These are phyloP conservation scores for Montipora foliosa DNA, from an alignment of 64 coral and sea anemone genomes.

Conservation along the genomic window DNA sequence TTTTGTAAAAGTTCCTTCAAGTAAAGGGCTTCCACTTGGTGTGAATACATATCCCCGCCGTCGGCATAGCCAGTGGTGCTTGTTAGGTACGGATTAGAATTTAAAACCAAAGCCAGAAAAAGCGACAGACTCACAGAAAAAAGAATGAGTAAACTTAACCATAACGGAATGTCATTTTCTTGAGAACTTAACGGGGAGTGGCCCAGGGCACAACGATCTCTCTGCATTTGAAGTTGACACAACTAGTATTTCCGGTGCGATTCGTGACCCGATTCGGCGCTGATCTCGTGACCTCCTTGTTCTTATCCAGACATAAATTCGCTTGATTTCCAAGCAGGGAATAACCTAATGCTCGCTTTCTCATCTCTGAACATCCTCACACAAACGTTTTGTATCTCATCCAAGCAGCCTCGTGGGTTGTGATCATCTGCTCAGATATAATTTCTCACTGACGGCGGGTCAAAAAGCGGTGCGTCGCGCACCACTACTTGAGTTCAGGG, in stretches of 20 bases:
- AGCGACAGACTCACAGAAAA: constrained; percentile 56
- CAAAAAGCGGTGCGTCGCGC: too few species aligned
- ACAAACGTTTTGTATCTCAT: not conserved
- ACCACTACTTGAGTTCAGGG: not conserved
- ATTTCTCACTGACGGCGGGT: not conserved
- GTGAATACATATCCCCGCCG: constrained; percentile 90
- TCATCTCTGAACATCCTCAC: not conserved
- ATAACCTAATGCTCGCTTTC: not conserved
- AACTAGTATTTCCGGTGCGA: not conserved
- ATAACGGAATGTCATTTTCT: constrained; percentile 68
- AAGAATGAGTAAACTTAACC: constrained; percentile 70
- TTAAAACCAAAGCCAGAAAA: constrained; percentile 45
- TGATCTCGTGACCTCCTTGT: not conserved
- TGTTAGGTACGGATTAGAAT: constrained; percentile 62
- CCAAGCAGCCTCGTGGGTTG: not conserved
- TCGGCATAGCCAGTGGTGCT: constrained; percentile 70
- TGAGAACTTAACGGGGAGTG: not conserved
- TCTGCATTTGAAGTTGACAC: not conserved
- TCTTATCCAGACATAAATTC: too few species aligned
- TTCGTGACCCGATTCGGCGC: not conserved
- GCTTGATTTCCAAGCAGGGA: constrained; percentile 1
- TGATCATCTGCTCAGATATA: not conserved
- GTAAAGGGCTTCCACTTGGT: constrained; percentile 54
- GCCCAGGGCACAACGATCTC: not conserved
- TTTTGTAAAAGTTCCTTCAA: constrained; percentile 49